Evolutionary conservation across 2,113 vertebrate species (phyloP), one percentile per base, ranked within the genome.

Genomic region (Semnornis frantzii): DNA sequence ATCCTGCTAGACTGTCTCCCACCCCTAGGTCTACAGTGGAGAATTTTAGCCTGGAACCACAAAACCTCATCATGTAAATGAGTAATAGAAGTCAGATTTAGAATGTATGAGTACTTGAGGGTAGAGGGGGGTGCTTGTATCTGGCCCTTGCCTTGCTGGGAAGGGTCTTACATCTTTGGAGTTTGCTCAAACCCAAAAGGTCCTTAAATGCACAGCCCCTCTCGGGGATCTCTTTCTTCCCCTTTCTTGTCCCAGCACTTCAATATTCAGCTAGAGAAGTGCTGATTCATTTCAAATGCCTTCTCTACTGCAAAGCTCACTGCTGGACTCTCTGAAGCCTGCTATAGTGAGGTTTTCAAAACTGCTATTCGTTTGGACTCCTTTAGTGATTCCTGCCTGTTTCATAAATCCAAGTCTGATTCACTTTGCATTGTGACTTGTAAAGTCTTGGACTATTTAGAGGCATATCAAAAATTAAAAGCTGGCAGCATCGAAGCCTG

Each of bases 391-490:
- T 92, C 55, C 62, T 92, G 39, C 52, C 81, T 74, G 34, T 85
- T 66, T 71, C 65, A 78, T 77, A 42, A 77, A n/a, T 78, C 57
- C 50, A 71, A 74, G 30, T 24, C 71, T 93, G 84, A 58, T 75
- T 86, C 46, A 17, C 20, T 91, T 75, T 39, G 69, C 64, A 9
- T 15, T 77, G 75, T 5, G 7, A 74, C 72, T 91, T 0, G 1
- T 58, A 12, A 85, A 85, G 37, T 77, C 57, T 87, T 82, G 60
- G 64, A 52, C 82, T 91, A 46, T 60, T 93, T 88, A 91, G 85
- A 93, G 80, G 39, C 34, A 30, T 30, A 76, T 44, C 5, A 78
- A 72, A 85, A 89, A 58, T 57, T 59, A 28, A 60, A 93, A 73
- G 72, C 24, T 86, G 89, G 65, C 60, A 92, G 69, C 69, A 27